A percentile compares a stretch with the other conserved stretches of the same genome.
phyloP scores from a whole-genome alignment of 2,888 invertebrate species.

The Microplitis manilae region DNA sequence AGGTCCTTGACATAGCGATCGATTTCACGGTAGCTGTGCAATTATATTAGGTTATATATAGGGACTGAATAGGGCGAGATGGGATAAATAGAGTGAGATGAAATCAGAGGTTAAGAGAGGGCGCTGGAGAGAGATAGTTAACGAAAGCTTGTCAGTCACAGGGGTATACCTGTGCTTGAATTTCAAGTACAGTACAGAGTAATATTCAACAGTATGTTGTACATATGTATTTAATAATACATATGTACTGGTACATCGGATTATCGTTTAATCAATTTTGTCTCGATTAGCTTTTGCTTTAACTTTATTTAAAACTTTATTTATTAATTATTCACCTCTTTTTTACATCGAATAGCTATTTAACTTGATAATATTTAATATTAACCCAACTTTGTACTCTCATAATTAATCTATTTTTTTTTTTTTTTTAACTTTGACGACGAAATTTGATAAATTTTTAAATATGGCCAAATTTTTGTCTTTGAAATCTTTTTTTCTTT shows the following conservation, averaged over 20 bases:
- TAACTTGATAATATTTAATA: no score
- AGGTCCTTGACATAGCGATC: neutral
- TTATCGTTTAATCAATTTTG: neutral
- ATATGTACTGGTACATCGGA: neutral
- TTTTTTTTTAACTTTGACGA: no score
- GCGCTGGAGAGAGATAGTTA: neutral
- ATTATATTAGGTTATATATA: neutral
- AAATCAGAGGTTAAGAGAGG: neutral
- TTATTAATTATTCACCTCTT: neutral
- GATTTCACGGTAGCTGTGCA: neutral
- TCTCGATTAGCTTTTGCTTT: neutral
- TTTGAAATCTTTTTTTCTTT: no score
- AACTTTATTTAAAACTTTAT: neutral
- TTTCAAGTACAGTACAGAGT: neutral
- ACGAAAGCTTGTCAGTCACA: neutral
- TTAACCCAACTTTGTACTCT: no score
- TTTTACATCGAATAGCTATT: no score
- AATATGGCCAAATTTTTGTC: no score
- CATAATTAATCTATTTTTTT: no score
- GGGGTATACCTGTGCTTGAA: neutral
- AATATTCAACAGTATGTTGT: neutral
- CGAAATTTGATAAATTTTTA: no score
- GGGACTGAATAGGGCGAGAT: neutral
- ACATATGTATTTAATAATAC: neutral
- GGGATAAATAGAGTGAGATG: neutral